These are phyloP conservation scores for Leptodactylus fallax DNA, from an alignment of 2,797 vertebrate species.

Conservation along the genomic window DNA sequence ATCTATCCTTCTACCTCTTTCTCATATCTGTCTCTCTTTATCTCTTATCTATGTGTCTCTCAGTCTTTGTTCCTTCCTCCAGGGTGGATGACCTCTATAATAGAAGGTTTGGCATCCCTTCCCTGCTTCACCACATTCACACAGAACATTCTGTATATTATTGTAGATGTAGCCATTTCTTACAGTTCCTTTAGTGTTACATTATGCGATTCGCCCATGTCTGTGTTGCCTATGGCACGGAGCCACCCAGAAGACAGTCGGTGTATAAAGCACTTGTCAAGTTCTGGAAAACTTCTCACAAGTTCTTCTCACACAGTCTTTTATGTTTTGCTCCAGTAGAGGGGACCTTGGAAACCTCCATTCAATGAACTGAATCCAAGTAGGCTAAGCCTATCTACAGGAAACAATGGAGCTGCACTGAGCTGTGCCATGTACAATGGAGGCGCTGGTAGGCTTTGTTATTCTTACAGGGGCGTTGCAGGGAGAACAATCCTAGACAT, in stretches of 20 bases:
- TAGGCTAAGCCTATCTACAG: conserved; percentile 5
- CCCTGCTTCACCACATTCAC: not conserved
- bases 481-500: conserved; percentile 12
- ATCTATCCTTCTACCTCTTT: not conserved
- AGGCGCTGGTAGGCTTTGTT: not conserved
- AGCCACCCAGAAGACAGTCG: not conserved
- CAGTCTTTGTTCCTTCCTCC: not conserved
- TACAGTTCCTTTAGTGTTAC: not conserved
- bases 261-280: conserved; percentile 4
- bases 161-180: not conserved
- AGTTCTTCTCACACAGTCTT: not conserved
- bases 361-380: conserved; percentile 5
- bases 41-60: not conserved
- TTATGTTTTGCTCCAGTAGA: not conserved
- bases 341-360: conserved; percentile 16
- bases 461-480: not conserved
- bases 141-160: not conserved
- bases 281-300: conserved; percentile 1
- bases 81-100: no score
- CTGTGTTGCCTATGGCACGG: not conserved
- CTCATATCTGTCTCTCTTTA: not conserved
- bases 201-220: not conserved
- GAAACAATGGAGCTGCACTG: not conserved
- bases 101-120: no score
- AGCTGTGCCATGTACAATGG: not conserved